Percentiles rank a stretch among this genome's conserved stretches.
Conservation (phyloP, 2,113 vertebrate species). For the Alaudala cheleensis region DNA sequence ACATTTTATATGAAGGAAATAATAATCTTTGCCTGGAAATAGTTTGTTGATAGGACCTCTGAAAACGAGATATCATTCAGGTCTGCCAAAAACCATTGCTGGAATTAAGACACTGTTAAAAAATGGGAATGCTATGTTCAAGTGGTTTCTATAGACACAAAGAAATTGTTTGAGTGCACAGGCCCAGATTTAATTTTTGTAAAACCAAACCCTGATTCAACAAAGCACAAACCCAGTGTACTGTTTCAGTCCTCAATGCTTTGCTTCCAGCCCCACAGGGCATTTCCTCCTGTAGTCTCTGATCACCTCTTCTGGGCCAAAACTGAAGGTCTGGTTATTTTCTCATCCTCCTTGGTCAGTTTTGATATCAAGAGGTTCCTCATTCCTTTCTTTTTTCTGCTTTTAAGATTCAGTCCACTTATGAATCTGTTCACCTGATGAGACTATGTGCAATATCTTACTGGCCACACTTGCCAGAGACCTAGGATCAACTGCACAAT, state of each 20-base stretch:
- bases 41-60: not conserved
- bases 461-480: not conserved
- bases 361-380: not conserved
- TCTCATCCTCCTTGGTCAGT: not conserved
- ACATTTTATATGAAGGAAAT: not conserved
- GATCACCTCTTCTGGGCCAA: not conserved
- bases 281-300: not conserved
- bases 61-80: not conserved
- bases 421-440: not conserved
- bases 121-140: not conserved
- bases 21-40: not conserved
- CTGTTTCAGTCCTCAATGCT: not conserved
- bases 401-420: not conserved
- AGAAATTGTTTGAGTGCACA: not conserved
- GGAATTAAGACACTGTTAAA: not conserved
- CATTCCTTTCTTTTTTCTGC: not conserved
- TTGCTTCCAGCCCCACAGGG: not conserved
- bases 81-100: not conserved
- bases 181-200: not conserved
- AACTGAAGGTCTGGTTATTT: constrained; percentile 17
- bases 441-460: not conserved
- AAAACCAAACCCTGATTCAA: not conserved
- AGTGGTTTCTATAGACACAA: not conserved
- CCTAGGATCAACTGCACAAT: not conserved
- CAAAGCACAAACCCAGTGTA: not conserved